Evolutionary conservation across 2,113 vertebrate genomes (phyloP).

Genomic region (Larimichthys crocea): DNA sequence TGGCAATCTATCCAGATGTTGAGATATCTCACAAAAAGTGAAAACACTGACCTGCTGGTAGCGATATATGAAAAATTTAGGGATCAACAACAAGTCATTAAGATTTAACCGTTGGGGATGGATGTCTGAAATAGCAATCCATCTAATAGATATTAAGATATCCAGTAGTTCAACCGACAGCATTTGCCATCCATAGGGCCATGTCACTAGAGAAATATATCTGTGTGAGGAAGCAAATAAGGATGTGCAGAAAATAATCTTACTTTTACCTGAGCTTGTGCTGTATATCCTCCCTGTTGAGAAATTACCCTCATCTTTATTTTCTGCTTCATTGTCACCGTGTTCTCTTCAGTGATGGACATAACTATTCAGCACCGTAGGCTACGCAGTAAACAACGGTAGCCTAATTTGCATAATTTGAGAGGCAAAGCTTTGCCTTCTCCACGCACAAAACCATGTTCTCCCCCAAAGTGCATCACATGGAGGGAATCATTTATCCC

Average conservation of each 20-base stretch:
- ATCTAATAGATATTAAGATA: too few species aligned
- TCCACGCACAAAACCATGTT: conserved; percentile 62
- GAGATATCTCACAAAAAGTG: background rate
- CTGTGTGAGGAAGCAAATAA: background rate
- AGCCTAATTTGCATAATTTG: conserved; percentile 62
- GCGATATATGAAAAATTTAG: too few species aligned
- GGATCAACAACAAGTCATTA: too few species aligned
- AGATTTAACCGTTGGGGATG: too few species aligned
- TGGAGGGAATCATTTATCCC: conserved; percentile 45
- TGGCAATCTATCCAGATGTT: background rate
- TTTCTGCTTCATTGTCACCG: conserved; percentile 26
- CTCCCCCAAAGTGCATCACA: conserved; percentile 48
- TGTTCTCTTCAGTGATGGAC: conserved; percentile 37
- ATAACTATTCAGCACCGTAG: conserved; percentile 35
- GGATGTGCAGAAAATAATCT: background rate
- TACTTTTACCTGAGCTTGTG: conserved; percentile 28
- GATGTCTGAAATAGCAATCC: too few species aligned
- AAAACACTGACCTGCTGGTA: background rate
- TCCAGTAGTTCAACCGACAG: too few species aligned
- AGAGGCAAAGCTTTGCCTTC: conserved; percentile 52
- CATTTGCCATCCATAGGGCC: too few species aligned
- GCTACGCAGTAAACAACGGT: conserved; percentile 55
- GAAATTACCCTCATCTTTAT: conserved; percentile 11
- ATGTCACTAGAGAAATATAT: too few species aligned
- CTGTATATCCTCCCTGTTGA: background rate